Evolutionary conservation across 2,888 invertebrate genomes (phyloP).

Genomic region (Noctua janthe): DNA sequence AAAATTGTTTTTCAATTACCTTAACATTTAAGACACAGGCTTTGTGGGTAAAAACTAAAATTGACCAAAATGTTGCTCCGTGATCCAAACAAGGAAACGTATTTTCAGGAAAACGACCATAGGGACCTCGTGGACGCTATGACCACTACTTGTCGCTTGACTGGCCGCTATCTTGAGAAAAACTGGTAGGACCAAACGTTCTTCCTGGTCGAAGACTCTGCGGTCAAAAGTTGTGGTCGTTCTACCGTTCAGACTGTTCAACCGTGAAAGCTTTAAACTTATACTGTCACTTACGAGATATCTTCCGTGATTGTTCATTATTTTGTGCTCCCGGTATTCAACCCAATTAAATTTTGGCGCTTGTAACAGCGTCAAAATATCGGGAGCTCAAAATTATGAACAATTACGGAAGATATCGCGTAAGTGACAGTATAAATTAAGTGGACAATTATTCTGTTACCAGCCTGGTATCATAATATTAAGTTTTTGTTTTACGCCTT

Average conservation of each 20-base stretch:
- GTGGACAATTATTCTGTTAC: neutral
- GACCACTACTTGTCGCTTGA: neutral
- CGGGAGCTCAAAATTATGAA: too few species aligned
- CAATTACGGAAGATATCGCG: too few species aligned
- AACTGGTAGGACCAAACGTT: neutral
- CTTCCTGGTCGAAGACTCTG: neutral
- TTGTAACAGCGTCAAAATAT: too few species aligned
- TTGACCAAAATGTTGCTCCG: neutral
- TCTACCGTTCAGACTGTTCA: too few species aligned
- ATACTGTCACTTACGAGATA: too few species aligned
- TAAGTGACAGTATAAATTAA: neutral
- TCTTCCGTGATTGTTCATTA: too few species aligned
- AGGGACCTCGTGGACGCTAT: neutral
- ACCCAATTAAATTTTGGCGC: too few species aligned
- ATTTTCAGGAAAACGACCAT: neutral
- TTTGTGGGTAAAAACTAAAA: neutral
- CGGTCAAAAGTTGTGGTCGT: neutral
- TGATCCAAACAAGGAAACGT: neutral
- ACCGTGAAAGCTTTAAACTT: too few species aligned
- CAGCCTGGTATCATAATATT: slow-evolving; percentile 8
- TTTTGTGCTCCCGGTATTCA: too few species aligned
- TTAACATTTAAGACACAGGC: neutral
- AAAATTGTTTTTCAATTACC: neutral
- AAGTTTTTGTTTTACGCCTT: slow-evolving; percentile 39
- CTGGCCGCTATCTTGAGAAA: neutral